Conservation (phyloP, 2,113 vertebrate species). For the Pelecanoides urinatrix region DNA sequence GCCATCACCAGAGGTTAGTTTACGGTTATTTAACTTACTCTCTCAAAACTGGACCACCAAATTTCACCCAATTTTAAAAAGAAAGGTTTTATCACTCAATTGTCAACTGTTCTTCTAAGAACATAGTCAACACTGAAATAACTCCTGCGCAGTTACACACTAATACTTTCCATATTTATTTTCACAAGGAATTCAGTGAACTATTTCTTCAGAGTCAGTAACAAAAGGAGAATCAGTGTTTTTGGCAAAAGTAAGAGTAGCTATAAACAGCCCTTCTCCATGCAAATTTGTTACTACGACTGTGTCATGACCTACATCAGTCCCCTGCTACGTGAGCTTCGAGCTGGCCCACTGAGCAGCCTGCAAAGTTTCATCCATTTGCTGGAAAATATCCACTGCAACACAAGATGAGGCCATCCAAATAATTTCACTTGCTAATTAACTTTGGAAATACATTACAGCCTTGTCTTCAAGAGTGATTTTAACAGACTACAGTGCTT, state of each 20-base stretch:
- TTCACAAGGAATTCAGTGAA: background rate
- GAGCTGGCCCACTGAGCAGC: background rate
- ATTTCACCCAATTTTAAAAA: background rate
- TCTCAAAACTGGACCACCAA: background rate
- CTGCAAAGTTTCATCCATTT: background rate
- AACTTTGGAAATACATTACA: background rate
- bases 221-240: background rate
- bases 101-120: background rate
- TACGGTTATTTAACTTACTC: background rate
- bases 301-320: background rate
- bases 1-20: background rate
- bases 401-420: background rate
- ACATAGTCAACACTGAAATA: background rate
- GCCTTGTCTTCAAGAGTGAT: background rate
- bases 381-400: background rate
- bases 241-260: background rate
- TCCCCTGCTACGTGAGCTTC: background rate
- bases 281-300: background rate
- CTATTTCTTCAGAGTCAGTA: background rate
- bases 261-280: background rate
- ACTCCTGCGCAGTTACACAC: background rate
- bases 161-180: background rate
- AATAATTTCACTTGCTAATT: slow-evolving; percentile 20
- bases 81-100: background rate
- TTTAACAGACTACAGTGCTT: background rate